phyloP scores from a whole-genome alignment of 1,140 invertebrate species.

The Sesamia nonagrioides region DNA sequence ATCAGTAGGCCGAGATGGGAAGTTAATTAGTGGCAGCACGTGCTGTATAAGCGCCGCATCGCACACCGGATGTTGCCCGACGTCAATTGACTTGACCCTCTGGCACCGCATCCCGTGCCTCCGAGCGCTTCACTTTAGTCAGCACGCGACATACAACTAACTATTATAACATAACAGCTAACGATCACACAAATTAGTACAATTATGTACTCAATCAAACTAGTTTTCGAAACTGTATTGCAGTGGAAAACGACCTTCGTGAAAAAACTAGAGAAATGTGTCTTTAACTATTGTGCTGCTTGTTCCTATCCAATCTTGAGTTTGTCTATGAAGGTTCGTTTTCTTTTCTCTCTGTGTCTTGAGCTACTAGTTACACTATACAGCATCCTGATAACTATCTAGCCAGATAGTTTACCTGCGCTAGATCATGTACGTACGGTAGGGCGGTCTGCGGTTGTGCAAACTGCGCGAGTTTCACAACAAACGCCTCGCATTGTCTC shows the following conservation, averaged over 20 bases:
- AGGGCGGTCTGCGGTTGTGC: slow-evolving; percentile 76
- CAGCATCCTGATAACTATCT: slow-evolving; percentile 27
- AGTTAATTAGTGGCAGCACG: slow-evolving; percentile 72
- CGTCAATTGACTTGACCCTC: slow-evolving; percentile 85
- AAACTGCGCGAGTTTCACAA: slow-evolving; percentile 82
- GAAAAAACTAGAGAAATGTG: not conserved
- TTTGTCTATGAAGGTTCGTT: not conserved
- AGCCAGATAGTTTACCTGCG: slow-evolving; percentile 44
- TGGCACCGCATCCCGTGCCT: slow-evolving; percentile 75
- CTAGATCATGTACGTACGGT: slow-evolving; percentile 52
- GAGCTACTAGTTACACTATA: not conserved
- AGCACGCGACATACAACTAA: slow-evolving; percentile 54
- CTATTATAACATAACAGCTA: slow-evolving; percentile 33
- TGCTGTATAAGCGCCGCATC: slow-evolving; percentile 66
- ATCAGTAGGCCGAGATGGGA: slow-evolving; percentile 35
- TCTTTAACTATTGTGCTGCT: not conserved
- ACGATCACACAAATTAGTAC: slow-evolving; percentile 25
- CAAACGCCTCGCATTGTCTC: slow-evolving; percentile 84
- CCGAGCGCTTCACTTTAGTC: slow-evolving; percentile 55
- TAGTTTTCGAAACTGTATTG: slow-evolving; percentile 2
- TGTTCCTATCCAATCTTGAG: not conserved
- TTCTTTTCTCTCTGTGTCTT: not conserved
- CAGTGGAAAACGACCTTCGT: slow-evolving; percentile 18
- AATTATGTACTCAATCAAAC: slow-evolving; percentile 21
- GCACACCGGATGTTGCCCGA: slow-evolving; percentile 77